phyloP scores from a whole-genome alignment of 2,113 vertebrate genomes.

The Mystacornis crossleyi region DNA sequence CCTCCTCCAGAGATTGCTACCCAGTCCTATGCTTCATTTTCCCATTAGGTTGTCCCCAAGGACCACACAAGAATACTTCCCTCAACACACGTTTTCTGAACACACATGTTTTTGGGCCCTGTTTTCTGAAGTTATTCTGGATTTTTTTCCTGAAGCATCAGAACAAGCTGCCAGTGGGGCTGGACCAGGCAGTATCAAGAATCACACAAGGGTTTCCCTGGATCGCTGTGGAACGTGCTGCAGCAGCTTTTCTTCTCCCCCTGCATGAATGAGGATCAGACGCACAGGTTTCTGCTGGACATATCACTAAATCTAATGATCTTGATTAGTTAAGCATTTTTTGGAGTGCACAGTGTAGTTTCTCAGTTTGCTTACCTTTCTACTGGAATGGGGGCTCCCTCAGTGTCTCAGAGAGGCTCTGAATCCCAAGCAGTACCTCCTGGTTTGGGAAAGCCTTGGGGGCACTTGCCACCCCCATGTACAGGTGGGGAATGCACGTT shows the following conservation, averaged over 20 bases:
- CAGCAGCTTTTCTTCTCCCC: neutral
- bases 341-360: neutral
- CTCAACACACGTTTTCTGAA: neutral
- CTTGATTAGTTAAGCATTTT: neutral
- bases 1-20: neutral
- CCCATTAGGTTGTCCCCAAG: neutral
- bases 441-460: neutral
- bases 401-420: neutral
- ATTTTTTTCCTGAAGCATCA: neutral
- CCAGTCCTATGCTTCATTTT: neutral
- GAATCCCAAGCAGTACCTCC: neutral
- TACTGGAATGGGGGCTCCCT: neutral
- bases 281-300: neutral
- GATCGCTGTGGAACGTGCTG: neutral
- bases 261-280: neutral
- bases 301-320: neutral
- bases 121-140: neutral
- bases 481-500: neutral
- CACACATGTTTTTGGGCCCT: rapidly evolving
- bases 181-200: rapidly evolving
- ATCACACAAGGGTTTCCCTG: neutral
- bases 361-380: neutral
- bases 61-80: neutral
- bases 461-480: rapidly evolving
- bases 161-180: neutral